These are phyloP conservation scores for Ovibos moschatus DNA, from an alignment of 2,113 vertebrate species.

Conservation along the genomic window DNA sequence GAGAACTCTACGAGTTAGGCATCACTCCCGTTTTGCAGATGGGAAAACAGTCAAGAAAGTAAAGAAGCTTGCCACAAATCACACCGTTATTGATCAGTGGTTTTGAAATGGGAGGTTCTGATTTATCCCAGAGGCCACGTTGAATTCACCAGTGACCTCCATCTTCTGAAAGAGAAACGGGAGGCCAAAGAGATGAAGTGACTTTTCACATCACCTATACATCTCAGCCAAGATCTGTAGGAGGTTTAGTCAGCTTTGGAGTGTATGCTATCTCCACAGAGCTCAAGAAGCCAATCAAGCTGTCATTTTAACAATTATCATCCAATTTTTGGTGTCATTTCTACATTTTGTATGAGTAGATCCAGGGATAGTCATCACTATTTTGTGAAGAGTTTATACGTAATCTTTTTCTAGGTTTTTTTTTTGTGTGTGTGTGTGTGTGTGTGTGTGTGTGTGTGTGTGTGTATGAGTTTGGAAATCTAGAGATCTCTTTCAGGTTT, in stretches of 20 bases:
- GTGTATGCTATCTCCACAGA: background rate
- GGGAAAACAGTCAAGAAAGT: background rate
- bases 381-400: background rate
- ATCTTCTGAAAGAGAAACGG: background rate
- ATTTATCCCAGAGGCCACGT: rapidly evolving
- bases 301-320: background rate
- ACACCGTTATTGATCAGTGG: background rate
- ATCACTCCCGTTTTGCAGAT: background rate
- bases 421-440: too few relatives aligned
- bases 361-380: background rate
- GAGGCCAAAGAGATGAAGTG: background rate
- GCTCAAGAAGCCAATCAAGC: background rate
- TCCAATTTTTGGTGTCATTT: background rate
- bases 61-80: background rate
- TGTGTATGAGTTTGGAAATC: background rate
- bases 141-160: background rate
- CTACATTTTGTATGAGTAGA: background rate
- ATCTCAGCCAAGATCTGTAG: background rate
- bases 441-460: too few relatives aligned
- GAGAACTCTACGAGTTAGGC: background rate
- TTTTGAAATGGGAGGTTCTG: background rate
- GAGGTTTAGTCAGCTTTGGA: background rate
- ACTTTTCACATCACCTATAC: background rate
- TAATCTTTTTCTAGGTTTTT: background rate
- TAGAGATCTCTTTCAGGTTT: background rate